phyloP scores from a whole-genome alignment of 64 coral and sea anemone species.

The Anthopleura sola region DNA sequence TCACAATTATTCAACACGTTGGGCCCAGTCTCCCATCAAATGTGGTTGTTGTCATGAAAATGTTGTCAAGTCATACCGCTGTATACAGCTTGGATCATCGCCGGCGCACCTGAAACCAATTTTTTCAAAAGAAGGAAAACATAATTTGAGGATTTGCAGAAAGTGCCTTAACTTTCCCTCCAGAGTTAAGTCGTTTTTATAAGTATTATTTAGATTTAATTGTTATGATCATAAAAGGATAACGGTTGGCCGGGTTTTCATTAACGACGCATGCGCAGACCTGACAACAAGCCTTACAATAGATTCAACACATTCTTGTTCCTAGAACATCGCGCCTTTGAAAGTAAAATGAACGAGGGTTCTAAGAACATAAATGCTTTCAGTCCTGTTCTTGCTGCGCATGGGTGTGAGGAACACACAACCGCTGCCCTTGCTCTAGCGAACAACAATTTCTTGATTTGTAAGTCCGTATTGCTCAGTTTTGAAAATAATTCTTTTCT shows the following conservation, averaged over 20 bases:
- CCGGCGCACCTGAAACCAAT: conserved; percentile 70
- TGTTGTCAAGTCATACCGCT: conserved; percentile 77
- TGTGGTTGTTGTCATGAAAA: conserved; percentile 70
- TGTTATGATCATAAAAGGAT: background rate
- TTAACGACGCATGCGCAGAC: background rate
- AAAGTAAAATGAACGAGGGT: background rate
- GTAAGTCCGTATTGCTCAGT: too few species aligned
- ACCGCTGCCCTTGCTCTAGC: too few species aligned
- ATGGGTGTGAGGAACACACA: too few species aligned
- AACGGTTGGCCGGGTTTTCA: background rate
- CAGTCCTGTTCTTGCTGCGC: too few species aligned
- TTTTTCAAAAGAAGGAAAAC: conserved; percentile 36
- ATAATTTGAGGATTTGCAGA: conserved; percentile 70
- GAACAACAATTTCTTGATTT: too few species aligned
- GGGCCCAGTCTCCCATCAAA: conserved; percentile 54
- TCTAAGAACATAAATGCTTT: background rate
- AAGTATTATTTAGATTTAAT: background rate
- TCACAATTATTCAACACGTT: conserved; percentile 11
- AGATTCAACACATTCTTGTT: background rate
- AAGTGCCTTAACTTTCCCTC: conserved; percentile 57
- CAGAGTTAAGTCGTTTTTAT: conserved; percentile 32
- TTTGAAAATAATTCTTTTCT: too few species aligned
- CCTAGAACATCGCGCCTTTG: too few species aligned
- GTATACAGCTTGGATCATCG: conserved; percentile 35
- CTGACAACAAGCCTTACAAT: background rate